phyloP scores from a whole-genome alignment of 2,797 vertebrate species.

The Leptodactylus fallax region DNA sequence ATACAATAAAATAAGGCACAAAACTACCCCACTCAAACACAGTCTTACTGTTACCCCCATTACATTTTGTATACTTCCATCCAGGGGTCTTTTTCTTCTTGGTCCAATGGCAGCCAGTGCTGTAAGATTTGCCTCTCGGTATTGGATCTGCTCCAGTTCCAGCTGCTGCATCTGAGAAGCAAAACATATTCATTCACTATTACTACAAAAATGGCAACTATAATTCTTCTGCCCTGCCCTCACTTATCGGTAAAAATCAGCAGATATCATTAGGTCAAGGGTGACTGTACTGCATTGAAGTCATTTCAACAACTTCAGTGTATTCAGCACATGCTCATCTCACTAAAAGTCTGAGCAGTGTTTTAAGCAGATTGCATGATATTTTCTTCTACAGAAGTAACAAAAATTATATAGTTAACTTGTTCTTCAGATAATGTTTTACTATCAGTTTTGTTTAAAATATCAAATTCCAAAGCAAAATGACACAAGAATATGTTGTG shows the following conservation, averaged over 20 bases:
- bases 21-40: no score
- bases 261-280: not conserved
- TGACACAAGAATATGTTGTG: not conserved
- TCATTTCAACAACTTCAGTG: not conserved
- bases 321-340: no score
- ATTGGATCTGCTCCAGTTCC: conserved; percentile 88
- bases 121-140: conserved; percentile 90
- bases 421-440: not conserved
- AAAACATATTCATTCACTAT: not conserved
- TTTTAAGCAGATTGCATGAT: not conserved
- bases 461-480: not conserved
- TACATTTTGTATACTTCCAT: conserved; percentile 71
- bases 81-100: conserved; percentile 86
- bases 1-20: no score
- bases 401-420: not conserved
- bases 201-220: not conserved
- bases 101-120: conserved; percentile 94
- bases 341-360: not conserved
- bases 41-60: conserved; percentile 77
- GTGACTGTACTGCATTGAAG: not conserved
- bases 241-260: not conserved
- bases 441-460: not conserved
- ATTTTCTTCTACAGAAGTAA: not conserved
- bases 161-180: conserved; percentile 85
- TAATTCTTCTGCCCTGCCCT: no score